Evolutionary conservation across 2,113 vertebrate genomes (phyloP).

Genomic region (Rhagologus leucostigma): DNA sequence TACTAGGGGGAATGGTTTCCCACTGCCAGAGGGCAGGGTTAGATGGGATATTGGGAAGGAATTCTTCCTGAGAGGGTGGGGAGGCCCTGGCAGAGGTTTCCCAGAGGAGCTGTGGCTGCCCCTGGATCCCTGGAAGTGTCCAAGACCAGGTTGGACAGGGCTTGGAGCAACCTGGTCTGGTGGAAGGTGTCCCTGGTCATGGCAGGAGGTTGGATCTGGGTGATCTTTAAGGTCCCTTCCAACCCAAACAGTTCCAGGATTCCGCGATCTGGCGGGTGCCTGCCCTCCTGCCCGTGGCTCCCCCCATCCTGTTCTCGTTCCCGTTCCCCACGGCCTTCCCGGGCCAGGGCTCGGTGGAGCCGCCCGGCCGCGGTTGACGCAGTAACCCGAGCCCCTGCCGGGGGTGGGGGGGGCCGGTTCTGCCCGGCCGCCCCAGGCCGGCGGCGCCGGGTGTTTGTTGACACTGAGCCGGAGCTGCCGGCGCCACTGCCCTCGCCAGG

Average conservation of each 20-base stretch:
- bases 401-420: background rate
- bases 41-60: background rate
- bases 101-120: background rate
- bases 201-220: background rate
- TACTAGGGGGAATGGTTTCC: background rate
- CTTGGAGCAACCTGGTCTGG: accelerated
- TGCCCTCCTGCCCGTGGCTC: background rate
- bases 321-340: background rate
- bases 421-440: background rate
- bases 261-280: background rate
- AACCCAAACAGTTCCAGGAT: background rate
- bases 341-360: background rate
- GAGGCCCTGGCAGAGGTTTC: background rate
- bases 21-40: background rate
- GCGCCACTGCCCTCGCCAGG: background rate
- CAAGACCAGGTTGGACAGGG: background rate
- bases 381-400: background rate
- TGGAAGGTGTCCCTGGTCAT: background rate
- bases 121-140: background rate
- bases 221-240: background rate
- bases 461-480: background rate
- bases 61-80: background rate
- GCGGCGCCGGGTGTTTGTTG: background rate
- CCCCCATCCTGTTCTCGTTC: background rate
- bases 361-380: accelerated